Evolutionary conservation across 2,113 vertebrate species (phyloP).

Genomic region (Nothobranchius furzeri): DNA sequence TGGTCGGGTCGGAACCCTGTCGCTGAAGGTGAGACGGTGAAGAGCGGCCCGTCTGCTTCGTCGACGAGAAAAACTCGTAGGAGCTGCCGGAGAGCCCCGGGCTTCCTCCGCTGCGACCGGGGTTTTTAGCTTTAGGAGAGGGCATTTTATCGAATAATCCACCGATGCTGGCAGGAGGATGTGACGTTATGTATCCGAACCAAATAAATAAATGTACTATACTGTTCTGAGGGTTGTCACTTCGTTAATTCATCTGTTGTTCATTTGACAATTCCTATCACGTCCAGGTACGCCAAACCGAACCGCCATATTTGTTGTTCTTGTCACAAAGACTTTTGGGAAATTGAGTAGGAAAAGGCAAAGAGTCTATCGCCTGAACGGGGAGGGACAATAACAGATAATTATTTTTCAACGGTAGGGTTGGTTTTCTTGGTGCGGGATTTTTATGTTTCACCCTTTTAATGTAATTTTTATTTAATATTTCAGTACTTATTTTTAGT

Average conservation of each 20-base stretch:
- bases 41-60: constrained; percentile 75
- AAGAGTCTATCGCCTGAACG: too few species aligned
- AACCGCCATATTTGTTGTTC: constrained; percentile 71
- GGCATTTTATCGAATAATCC: constrained; percentile 64
- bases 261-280: constrained; percentile 47
- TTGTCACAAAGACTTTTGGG: constrained; percentile 49
- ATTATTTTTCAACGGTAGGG: too few species aligned
- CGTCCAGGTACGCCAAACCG: constrained; percentile 10
- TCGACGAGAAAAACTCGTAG: constrained; percentile 78
- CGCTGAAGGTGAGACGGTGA: constrained; percentile 70
- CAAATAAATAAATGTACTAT: constrained; percentile 21
- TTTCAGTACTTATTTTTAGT: too few species aligned
- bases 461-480: too few species aligned
- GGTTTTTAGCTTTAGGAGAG: constrained; percentile 78
- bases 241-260: constrained; percentile 49
- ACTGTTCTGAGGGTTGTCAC: constrained; percentile 10
- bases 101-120: constrained; percentile 68
- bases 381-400: too few species aligned
- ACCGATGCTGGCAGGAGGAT: not conserved
- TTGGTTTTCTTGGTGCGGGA: too few species aligned
- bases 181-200: not conserved
- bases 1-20: constrained; percentile 76
- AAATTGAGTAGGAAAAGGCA: constrained; percentile 23
- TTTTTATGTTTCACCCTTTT: too few species aligned
- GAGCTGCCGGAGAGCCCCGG: constrained; percentile 59